Percentiles rank a stretch among this genome's conserved stretches.
These are phyloP conservation scores for Phodopus roborovskii DNA, from an alignment of 2,113 vertebrate genomes.

Conservation along the genomic window DNA sequence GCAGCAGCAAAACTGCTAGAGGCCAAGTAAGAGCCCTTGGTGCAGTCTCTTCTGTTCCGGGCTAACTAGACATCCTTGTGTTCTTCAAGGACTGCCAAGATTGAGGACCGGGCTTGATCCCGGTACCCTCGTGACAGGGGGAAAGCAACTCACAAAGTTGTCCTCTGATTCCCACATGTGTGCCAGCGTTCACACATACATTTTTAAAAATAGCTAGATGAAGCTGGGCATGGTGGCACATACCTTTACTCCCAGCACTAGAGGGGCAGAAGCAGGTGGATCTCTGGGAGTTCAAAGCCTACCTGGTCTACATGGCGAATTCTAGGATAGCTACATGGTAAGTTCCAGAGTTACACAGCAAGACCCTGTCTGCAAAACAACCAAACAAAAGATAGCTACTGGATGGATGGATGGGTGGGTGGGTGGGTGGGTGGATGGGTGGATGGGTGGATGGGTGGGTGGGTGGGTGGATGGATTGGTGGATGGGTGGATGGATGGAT, in stretches of 20 bases:
- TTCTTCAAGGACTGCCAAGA: background rate
- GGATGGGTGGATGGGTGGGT: background rate
- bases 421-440: no score
- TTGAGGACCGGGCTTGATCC: no score
- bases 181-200: background rate
- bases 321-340: background rate
- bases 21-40: background rate
- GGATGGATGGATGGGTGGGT: background rate
- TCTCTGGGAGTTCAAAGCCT: background rate
- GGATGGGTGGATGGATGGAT: background rate
- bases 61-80: background rate
- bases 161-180: background rate
- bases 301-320: background rate
- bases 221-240: background rate
- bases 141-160: background rate
- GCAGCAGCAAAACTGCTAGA: background rate
- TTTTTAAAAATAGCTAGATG: background rate
- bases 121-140: background rate
- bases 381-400: background rate
- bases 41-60: background rate
- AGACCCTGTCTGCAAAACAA: background rate
- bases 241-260: background rate
- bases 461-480: background rate
- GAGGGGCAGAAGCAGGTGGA: background rate
- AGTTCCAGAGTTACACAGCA: background rate